Conservation (phyloP, 2,888 invertebrate species). For the Scaeva pyrastri region DNA sequence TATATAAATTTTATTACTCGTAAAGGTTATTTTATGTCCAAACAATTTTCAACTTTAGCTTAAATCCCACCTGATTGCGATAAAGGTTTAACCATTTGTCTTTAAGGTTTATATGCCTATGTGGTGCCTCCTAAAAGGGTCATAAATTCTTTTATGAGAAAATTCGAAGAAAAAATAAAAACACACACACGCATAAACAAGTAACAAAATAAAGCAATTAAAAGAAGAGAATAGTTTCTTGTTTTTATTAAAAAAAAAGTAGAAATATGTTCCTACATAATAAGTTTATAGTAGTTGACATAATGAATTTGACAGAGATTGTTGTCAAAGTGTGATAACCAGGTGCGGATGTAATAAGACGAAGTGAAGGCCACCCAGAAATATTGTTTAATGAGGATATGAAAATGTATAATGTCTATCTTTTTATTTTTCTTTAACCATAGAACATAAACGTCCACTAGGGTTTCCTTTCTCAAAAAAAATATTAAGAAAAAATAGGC, state of each 20-base stretch:
- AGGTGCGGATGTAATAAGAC: neutral
- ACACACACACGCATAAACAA: no score
- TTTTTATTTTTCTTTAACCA: no score
- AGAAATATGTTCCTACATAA: no score
- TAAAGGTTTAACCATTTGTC: neutral
- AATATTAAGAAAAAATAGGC: no score
- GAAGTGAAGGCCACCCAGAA: neutral
- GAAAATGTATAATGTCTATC: no score
- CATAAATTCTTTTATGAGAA: conserved; percentile 6
- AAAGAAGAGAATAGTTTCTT: neutral
- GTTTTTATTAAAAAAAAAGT: neutral
- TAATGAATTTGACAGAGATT: neutral
- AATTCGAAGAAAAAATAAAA: neutral
- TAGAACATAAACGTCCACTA: no score
- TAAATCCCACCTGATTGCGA: neutral
- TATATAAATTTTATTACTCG: conserved; percentile 2
- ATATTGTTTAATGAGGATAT: no score
- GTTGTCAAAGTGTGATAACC: no score
- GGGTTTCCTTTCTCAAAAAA: no score
- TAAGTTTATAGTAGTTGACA: neutral
- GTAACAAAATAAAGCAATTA: neutral
- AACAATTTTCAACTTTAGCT: neutral
- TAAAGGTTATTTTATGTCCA: conserved; percentile 3
- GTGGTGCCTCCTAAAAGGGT: neutral
- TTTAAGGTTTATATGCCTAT: no score